Evolutionary conservation across 2,113 vertebrate genomes (phyloP).

Genomic region (Lophochroa leadbeateri): DNA sequence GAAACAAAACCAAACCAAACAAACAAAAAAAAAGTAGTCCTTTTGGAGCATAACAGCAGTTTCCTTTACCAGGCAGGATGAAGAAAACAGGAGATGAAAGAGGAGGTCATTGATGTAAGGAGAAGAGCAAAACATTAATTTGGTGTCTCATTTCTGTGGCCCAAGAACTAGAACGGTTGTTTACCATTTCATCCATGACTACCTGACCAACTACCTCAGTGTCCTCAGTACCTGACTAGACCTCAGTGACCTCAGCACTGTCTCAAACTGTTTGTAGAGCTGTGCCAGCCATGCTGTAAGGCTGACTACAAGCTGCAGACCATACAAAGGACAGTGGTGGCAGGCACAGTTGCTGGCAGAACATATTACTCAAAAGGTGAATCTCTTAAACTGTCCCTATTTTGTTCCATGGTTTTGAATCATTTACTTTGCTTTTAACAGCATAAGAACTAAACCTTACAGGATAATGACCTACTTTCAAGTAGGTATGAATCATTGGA

Average conservation of each 20-base stretch:
- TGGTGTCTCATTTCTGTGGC: neutral
- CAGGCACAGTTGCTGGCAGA: neutral
- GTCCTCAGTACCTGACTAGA: neutral
- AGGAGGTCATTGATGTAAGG: neutral
- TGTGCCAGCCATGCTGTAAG: neutral
- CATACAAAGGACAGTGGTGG: accelerated
- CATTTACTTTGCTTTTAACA: neutral
- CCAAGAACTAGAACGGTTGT: neutral
- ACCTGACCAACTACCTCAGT: neutral
- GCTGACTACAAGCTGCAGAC: neutral
- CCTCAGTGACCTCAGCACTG: neutral
- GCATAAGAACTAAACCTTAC: neutral
- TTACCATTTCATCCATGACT: neutral
- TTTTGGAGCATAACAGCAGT: neutral
- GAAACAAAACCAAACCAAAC: neutral
- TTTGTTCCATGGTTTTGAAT: neutral
- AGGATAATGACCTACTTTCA: neutral
- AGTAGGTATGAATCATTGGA: neutral
- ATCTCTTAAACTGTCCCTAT: neutral
- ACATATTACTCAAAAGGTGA: neutral
- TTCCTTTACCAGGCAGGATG: neutral
- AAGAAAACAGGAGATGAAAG: neutral
- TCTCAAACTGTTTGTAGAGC: neutral
- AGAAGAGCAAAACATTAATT: neutral
- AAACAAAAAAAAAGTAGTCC: neutral